Evolutionary conservation across 1,140 invertebrate genomes (phyloP).

Genomic region (Chrysomallon squamiferum): DNA sequence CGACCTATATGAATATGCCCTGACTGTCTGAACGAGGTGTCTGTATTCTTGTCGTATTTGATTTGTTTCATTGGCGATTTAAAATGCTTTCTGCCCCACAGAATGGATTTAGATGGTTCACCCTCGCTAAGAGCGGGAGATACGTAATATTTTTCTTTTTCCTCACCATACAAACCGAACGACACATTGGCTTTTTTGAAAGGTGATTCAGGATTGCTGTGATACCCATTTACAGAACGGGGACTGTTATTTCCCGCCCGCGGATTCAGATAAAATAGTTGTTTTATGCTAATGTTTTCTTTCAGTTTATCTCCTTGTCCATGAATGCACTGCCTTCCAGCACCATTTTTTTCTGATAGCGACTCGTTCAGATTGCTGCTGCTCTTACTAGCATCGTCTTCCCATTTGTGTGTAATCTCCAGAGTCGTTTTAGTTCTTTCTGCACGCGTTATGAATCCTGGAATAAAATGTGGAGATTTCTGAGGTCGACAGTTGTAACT

Average conservation of each 20-base stretch:
- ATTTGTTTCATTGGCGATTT: not conserved
- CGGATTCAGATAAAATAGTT: not conserved
- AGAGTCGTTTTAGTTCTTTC: slow-evolving; percentile 18
- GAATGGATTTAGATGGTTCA: slow-evolving; percentile 3
- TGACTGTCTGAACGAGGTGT: slow-evolving; percentile 4
- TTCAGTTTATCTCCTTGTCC: not conserved
- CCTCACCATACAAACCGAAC: not conserved
- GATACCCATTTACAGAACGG: not conserved
- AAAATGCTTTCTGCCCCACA: not conserved
- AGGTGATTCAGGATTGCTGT: not conserved
- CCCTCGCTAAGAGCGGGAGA: not conserved
- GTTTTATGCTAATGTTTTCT: not conserved
- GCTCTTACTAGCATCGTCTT: not conserved
- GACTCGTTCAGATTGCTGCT: not conserved
- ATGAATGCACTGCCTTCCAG: not conserved
- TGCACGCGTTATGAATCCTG: slow-evolving; percentile 17
- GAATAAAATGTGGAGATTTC: slow-evolving; percentile 13
- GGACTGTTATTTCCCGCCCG: too few species aligned
- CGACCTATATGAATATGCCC: slow-evolving; percentile 18
- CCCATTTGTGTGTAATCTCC: not conserved
- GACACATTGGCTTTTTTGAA: not conserved
- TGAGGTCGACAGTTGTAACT: slow-evolving; percentile 6
- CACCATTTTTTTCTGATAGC: not conserved
- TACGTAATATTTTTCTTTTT: not conserved
- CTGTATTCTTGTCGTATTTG: not conserved